Percentiles rank a stretch among this genome's conserved stretches.
Conservation (phyloP, 2,797 vertebrate genomes). For the Acropternis orthonyx region DNA sequence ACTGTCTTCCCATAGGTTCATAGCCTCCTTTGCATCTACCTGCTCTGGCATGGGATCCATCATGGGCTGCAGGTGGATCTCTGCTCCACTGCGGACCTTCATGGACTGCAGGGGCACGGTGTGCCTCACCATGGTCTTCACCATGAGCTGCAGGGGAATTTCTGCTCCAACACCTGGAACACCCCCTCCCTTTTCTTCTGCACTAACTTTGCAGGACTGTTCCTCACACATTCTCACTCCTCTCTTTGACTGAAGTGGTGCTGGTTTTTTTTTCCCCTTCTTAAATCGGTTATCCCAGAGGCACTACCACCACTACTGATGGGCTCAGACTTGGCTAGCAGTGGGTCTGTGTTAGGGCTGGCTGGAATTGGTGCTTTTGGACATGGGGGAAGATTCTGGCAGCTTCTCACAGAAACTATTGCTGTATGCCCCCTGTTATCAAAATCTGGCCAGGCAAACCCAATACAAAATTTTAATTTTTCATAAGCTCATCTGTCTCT, state of each 20-base stretch:
- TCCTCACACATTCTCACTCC: neutral
- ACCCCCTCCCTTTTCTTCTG: neutral
- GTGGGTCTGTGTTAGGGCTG: fast-evolving
- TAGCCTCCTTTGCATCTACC: neutral
- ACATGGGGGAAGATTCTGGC: neutral
- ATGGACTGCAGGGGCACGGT: no score
- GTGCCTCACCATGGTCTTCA: neutral
- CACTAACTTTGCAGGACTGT: no score
- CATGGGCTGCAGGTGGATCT: neutral
- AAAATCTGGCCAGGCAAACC: neutral
- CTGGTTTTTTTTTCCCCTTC: neutral
- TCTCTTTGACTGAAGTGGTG: fast-evolving
- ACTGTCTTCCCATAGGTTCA: fast-evolving
- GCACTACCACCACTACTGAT: neutral
- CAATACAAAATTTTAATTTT: neutral
- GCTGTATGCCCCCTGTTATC: neutral
- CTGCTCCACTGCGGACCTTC: neutral
- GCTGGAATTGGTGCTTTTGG: neutral
- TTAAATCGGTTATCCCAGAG: neutral
- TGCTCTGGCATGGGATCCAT: fast-evolving
- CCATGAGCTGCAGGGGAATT: neutral
- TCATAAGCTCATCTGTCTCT: neutral
- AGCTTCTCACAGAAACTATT: neutral
- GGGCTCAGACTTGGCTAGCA: neutral
- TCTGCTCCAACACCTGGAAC: neutral